Evolutionary conservation across 2,113 vertebrate species (phyloP), one percentile per base, ranked within the genome.

Genomic region (Acrocephalus kingi): DNA sequence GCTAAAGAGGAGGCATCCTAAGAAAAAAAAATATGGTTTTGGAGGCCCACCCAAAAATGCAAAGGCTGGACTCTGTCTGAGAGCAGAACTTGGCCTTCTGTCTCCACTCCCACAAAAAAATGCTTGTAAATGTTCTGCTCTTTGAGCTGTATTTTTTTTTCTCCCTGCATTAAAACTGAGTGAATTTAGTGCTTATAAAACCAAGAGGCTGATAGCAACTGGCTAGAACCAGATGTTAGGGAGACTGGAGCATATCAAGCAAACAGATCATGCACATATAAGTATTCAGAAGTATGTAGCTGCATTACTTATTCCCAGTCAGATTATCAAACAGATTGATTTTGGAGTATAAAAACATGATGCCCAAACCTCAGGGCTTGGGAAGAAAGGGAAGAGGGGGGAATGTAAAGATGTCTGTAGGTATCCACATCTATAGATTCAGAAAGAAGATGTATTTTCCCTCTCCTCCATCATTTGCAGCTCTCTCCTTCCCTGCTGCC

Each of bases 161-260:
- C 37, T 52, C 48, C 33, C 48, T 68, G 69, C 75, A 91, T 92
- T 96, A 94, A 96, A 96, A 54, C 80, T 25, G 82, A 94, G 93
- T 89, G 79, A 97, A 95, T 96, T 93, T 96, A 97, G 90, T 96
- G 87, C 95, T 95, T 92, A 88, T 98, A 95, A 97, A 98, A 97
- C 93, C 78, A 87, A 87, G 64, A 68, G 84, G 67, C 62, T 96
- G 96, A 97, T 93, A 97, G 91, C 93, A 95, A 96, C 66, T 89
- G 94, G 96, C 93, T 91, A 59, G 95, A 97, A 94, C 95, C 97
- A 98, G 97, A 98, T 97, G 96, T 97, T 97, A 84, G 87, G 67
- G 92, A 87, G 78, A 92, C 93, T 95, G 93, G 89, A 92, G 95
- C 91, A 95, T 75, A 77, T 94, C 93, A 64, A 94, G 85, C 94